Conservation (phyloP, 2,113 vertebrate genomes). For the Pomatostomus ruficeps region DNA sequence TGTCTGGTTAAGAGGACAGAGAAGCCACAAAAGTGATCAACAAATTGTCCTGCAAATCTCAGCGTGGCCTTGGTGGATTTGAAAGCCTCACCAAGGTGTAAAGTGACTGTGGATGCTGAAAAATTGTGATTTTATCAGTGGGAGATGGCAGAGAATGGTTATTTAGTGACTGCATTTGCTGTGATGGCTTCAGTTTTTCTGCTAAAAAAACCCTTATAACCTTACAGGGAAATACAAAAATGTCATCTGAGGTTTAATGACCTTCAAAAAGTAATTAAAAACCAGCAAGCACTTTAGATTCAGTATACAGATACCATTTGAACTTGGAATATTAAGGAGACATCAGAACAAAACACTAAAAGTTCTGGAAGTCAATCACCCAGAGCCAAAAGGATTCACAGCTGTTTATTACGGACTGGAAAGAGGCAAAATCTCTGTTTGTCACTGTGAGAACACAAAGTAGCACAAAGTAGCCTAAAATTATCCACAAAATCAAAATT, state of each 20-base stretch:
- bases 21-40: not conserved
- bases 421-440: not conserved
- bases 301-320: not conserved
- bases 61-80: not conserved
- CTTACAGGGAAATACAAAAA: not conserved
- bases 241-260: not conserved
- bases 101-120: not conserved
- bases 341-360: not conserved
- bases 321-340: not conserved
- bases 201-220: not conserved
- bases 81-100: not conserved
- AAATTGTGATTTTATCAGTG: not conserved
- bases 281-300: not conserved
- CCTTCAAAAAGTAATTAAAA: not conserved
- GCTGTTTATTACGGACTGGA: not conserved
- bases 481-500: not conserved
- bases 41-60: not conserved
- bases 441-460: not conserved
- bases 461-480: not conserved
- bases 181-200: not conserved
- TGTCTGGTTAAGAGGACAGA: not conserved
- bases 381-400: not conserved
- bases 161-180: not conserved
- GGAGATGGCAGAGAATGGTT: not conserved
- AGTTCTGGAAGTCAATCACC: not conserved